Conservation (phyloP, 2,888 invertebrate species). For the Drosophila seclusa region DNA sequence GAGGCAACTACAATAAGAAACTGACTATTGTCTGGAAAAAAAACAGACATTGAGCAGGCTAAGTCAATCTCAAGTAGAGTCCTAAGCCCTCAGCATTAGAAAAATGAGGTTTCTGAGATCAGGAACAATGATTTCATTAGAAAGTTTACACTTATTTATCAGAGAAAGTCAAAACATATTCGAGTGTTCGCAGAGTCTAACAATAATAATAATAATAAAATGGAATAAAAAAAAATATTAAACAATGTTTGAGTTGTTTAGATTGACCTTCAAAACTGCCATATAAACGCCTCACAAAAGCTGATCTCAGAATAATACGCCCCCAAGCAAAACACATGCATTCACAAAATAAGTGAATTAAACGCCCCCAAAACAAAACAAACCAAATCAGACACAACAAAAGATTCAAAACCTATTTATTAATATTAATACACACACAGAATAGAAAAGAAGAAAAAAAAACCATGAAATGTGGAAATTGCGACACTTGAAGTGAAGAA, state of each 20-base stretch:
- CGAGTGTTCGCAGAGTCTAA: background rate
- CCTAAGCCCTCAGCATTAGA: too few relatives aligned
- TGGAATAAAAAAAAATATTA: background rate
- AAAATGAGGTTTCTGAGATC: background rate
- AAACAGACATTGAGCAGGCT: background rate
- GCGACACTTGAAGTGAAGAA: slow-evolving; percentile 57
- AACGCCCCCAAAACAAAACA: slow-evolving; percentile 45
- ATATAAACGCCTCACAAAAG: slow-evolving; percentile 8
- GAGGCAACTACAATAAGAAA: background rate
- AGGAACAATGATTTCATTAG: background rate
- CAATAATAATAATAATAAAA: background rate
- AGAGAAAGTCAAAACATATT: background rate
- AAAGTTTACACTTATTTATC: background rate
- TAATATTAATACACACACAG: slow-evolving; percentile 47
- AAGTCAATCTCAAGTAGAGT: background rate
- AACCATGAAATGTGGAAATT: slow-evolving; percentile 38
- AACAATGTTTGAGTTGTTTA: background rate
- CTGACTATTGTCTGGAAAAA: background rate
- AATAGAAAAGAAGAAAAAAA: slow-evolving; percentile 1
- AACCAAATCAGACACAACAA: slow-evolving; percentile 36
- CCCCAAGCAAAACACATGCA: slow-evolving; percentile 1
- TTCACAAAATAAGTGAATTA: slow-evolving; percentile 3
- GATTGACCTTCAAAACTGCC: slow-evolving; percentile 1
- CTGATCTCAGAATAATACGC: slow-evolving; percentile 17
- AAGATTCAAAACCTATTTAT: slow-evolving; percentile 64